phyloP scores from a whole-genome alignment of 2,113 vertebrate genomes.

The Verasper variegatus region DNA sequence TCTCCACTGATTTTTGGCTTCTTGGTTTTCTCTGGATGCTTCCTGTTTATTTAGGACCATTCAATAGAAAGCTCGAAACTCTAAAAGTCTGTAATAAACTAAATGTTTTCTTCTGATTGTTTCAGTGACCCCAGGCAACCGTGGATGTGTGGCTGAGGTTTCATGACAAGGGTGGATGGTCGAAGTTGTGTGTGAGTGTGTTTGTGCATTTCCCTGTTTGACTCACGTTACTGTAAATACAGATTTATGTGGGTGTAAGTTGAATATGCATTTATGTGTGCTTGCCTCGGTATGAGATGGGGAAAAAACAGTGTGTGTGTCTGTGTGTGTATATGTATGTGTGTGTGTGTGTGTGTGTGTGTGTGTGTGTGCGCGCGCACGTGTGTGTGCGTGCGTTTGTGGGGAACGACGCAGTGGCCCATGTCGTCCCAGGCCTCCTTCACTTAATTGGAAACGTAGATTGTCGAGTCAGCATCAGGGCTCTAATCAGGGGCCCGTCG shows the following conservation, averaged over 20 bases:
- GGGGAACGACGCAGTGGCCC: constrained; percentile 70
- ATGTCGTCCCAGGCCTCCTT: constrained; percentile 62
- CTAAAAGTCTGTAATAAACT: constrained; percentile 25
- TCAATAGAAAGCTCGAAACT: constrained; percentile 38
- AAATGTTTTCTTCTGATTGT: constrained; percentile 50
- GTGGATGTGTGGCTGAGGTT: constrained; percentile 7
- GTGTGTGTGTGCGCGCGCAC: no score
- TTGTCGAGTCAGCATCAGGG: constrained; percentile 64
- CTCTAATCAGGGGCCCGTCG: constrained; percentile 58
- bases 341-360: no score
- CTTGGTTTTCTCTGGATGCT: constrained; percentile 41
- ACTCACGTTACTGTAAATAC: constrained; percentile 31
- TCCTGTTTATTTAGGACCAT: constrained; percentile 71
- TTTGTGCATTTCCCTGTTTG: neutral
- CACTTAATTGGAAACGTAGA: constrained; percentile 73
- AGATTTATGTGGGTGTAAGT: constrained; percentile 28
- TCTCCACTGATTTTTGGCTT: constrained; percentile 59
- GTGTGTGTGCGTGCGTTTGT: constrained; percentile 17
- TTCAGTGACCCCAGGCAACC: constrained; percentile 30
- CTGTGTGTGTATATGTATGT: no score
- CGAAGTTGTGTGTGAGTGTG: constrained; percentile 16
- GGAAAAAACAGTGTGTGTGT: no score
- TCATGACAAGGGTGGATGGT: constrained; percentile 22
- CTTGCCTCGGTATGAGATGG: no score
- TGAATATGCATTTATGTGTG: neutral